Conservation (phyloP, 1,140 invertebrate genomes). For the Phenacoccus solenopsis region DNA sequence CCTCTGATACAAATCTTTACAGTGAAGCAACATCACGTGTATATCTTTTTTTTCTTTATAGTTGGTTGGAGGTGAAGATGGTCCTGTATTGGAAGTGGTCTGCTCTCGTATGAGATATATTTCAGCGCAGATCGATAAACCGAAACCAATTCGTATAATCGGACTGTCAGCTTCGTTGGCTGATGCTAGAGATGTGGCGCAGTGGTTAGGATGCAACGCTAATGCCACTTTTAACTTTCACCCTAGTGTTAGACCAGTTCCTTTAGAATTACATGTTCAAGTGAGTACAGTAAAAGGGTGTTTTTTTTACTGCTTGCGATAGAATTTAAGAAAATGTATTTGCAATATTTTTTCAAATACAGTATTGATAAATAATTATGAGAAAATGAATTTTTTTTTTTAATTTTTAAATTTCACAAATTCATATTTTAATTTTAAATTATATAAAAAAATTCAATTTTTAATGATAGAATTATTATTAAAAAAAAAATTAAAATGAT, state of each 20-base stretch:
- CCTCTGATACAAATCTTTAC: too few relatives aligned
- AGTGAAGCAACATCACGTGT: neutral
- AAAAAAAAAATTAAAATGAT: too few relatives aligned
- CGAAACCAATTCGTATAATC: slow-evolving; percentile 81
- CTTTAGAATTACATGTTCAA: slow-evolving; percentile 86
- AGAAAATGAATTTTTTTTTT: too few relatives aligned
- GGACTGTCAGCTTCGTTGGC: slow-evolving; percentile 86
- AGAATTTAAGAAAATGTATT: too few relatives aligned
- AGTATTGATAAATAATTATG: too few relatives aligned
- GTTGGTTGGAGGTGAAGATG: slow-evolving; percentile 72
- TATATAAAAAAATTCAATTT: too few relatives aligned
- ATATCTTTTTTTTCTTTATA: slow-evolving; percentile 21
- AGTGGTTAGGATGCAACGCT: slow-evolving; percentile 90
- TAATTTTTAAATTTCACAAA: too few relatives aligned
- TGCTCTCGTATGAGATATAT: slow-evolving; percentile 97
- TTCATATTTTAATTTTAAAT: too few relatives aligned
- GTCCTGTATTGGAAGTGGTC: slow-evolving; percentile 91
- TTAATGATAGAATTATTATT: too few relatives aligned
- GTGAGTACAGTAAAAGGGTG: neutral
- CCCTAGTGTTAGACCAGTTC: slow-evolving; percentile 89
- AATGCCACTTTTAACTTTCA: slow-evolving; percentile 97
- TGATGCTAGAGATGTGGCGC: slow-evolving; percentile 88
- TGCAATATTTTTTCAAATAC: too few relatives aligned
- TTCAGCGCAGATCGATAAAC: slow-evolving; percentile 85
- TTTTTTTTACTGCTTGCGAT: neutral